These are phyloP conservation scores for Spodoptera litura DNA, from an alignment of 1,140 invertebrate genomes.

Conservation along the genomic window DNA sequence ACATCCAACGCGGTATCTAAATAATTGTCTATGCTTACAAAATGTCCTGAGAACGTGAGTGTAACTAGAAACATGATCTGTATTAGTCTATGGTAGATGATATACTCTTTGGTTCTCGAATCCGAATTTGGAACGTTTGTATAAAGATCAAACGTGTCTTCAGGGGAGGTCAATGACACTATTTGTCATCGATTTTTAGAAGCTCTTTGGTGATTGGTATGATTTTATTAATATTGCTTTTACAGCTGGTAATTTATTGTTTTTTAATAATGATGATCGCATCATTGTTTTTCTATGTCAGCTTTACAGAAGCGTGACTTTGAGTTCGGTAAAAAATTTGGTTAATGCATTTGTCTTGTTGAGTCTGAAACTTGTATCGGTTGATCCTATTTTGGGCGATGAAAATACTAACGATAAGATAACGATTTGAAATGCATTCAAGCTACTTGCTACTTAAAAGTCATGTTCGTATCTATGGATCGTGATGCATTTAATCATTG, in stretches of 20 bases:
- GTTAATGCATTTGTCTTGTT: not conserved
- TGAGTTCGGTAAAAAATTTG: not conserved
- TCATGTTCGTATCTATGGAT: no score
- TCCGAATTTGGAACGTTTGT: constrained; percentile 42
- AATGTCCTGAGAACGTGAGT: constrained; percentile 41
- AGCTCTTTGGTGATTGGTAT: not conserved
- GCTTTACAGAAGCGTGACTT: not conserved
- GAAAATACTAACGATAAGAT: no score
- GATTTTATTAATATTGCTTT: constrained; percentile 20
- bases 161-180: constrained; percentile 37
- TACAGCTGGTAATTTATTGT: constrained; percentile 19
- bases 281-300: not conserved
- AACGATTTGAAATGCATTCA: no score
- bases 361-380: no score
- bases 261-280: not conserved
- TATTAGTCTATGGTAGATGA: constrained; percentile 24
- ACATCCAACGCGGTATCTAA: constrained; percentile 18
- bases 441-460: no score
- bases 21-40: constrained; percentile 32
- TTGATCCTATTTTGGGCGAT: no score
- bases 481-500: no score
- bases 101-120: not conserved
- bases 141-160: constrained; percentile 35
- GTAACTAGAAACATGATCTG: constrained; percentile 21
- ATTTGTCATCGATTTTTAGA: constrained; percentile 16